A percentile compares a stretch with the other conserved stretches of the same genome.
Conservation (phyloP, 2,797 vertebrate genomes). For the Mycteria americana region DNA sequence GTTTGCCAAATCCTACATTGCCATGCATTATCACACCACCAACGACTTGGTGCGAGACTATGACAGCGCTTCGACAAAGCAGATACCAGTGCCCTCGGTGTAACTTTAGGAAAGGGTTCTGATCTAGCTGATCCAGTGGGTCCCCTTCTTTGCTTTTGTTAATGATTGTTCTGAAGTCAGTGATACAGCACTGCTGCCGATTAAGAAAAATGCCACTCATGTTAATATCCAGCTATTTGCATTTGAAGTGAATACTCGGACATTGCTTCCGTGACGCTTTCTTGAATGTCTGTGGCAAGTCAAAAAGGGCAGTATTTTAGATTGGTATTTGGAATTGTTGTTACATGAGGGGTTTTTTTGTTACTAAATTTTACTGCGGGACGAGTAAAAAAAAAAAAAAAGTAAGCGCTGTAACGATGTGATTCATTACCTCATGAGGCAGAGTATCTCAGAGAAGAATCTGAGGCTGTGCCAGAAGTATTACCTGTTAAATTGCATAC, state of each 20-base stretch:
- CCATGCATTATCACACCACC: slow-evolving; percentile 89
- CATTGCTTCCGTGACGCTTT: not conserved
- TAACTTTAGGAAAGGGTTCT: slow-evolving; percentile 35
- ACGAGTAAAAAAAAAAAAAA: not conserved
- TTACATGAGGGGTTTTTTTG: not conserved
- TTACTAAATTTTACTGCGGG: not conserved
- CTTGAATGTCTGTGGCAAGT: not conserved
- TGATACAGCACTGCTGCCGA: not conserved
- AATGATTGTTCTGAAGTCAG: not conserved
- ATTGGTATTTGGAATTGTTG: not conserved
- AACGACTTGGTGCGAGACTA: slow-evolving; percentile 83
- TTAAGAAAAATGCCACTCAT: not conserved
- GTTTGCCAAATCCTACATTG: slow-evolving; percentile 87
- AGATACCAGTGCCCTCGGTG: slow-evolving; percentile 90
- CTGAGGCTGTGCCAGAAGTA: not conserved
- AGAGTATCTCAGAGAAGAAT: not conserved
- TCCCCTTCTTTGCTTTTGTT: not conserved
- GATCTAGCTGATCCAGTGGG: not conserved
- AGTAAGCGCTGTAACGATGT: rapidly evolving
- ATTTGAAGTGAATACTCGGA: not conserved
- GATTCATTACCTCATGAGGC: not conserved
- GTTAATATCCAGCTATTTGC: not conserved
- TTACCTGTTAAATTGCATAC: not conserved
- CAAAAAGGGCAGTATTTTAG: not conserved
- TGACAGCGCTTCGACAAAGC: slow-evolving; percentile 82